Evolutionary conservation across 2,888 invertebrate species (phyloP), one percentile per base, ranked within the genome.

Genomic region (Zaprionus obscuricornis): DNA sequence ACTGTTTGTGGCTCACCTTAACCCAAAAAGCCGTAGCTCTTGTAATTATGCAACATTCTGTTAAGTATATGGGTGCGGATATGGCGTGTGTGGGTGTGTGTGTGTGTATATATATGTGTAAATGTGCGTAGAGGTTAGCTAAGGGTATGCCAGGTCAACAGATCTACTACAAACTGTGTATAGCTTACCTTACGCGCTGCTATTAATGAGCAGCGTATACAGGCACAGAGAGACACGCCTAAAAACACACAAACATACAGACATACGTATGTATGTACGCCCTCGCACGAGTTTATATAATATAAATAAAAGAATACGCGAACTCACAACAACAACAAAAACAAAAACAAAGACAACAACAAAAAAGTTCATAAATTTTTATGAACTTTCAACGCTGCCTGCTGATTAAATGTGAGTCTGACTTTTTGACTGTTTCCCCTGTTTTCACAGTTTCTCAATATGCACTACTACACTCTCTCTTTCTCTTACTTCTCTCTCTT

Each of bases 41-140:
- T 54, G 55, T 73, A 82, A 78, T 82, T 79, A 82, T 78, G 75
- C 75, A 73, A 65, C 67, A 75, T 77, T 70, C 63, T 36, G 60
- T 66, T n/a, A n/a, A n/a, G n/a, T n/a, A n/a, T n/a, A n/a, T n/a
- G n/a, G n/a, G n/a, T n/a, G n/a, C n/a, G n/a, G n/a, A n/a, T n/a
- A 55, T 49, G 42, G 60, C 36, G 51, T 52, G 45, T 18, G 43
- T 26, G 1, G 5, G 4, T 13, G 24, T 4, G 5, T 24, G 8
- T 8, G n/a, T n/a, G n/a, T n/a, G n/a, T n/a, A n/a, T n/a, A n/a
- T n/a, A n/a, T n/a, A n/a, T n/a, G n/a, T n/a, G n/a, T n/a, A n/a
- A n/a, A n/a, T 16, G 27, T 10, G 13, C 34, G 17, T 16, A 33
- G 31, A 10, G 14, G 45, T 27, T 39, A 26, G 13, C 20, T 39